Evolutionary conservation across 2,113 vertebrate genomes (phyloP).

Genomic region (Menidia beryllina): DNA sequence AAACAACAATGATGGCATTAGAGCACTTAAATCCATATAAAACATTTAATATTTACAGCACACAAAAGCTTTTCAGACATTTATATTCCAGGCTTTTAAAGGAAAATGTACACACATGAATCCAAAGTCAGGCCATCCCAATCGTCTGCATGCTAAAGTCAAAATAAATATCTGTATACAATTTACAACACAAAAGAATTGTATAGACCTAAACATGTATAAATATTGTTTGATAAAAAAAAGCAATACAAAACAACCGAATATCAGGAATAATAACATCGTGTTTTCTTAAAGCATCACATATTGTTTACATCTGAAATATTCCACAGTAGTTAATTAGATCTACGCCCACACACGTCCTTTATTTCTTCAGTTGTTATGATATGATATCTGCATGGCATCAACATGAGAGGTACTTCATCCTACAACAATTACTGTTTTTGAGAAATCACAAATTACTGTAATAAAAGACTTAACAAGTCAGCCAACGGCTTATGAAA

Average conservation of each 20-base stretch:
- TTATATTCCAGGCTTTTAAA: slow-evolving; percentile 65
- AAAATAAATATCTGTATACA: slow-evolving; percentile 86
- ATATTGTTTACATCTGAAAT: slow-evolving; percentile 46
- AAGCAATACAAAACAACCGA: slow-evolving; percentile 73
- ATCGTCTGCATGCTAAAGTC: slow-evolving; percentile 80
- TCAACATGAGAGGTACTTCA: slow-evolving; percentile 58
- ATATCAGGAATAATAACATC: slow-evolving; percentile 45
- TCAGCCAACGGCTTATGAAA: slow-evolving; percentile 43
- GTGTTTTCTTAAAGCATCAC: slow-evolving; percentile 49
- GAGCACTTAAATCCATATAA: slow-evolving; percentile 81
- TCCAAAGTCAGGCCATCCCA: slow-evolving; percentile 48
- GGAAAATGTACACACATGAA: slow-evolving; percentile 60
- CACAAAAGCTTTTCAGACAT: slow-evolving; percentile 63
- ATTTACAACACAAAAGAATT: slow-evolving; percentile 82
- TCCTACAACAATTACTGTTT: slow-evolving; percentile 42
- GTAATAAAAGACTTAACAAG: slow-evolving; percentile 51
- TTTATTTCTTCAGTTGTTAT: slow-evolving; percentile 34
- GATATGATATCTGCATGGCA: slow-evolving; percentile 48
- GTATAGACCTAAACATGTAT: slow-evolving; percentile 84
- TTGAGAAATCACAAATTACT: slow-evolving; percentile 56
- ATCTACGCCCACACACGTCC: slow-evolving; percentile 6
- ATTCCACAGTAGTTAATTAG: slow-evolving; percentile 42
- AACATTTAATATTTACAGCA: slow-evolving; percentile 87
- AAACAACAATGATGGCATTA: slow-evolving; percentile 5
- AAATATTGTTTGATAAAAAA: slow-evolving; percentile 86